Evolutionary conservation across 1,140 invertebrate genomes (phyloP).

Genomic region (Halictus rubicundus): DNA sequence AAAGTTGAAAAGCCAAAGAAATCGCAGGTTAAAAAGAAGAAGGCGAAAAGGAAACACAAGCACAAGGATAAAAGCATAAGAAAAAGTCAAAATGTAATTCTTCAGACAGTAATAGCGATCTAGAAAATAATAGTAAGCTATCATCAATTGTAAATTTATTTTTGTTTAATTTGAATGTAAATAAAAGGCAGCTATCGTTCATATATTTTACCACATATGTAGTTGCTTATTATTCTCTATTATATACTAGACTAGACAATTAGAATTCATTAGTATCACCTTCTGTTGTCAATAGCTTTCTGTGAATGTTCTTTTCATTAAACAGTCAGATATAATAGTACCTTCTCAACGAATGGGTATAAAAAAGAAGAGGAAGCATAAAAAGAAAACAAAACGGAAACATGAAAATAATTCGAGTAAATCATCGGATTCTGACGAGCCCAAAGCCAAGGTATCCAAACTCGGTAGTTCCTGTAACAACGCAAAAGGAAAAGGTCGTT

Average conservation of each 20-base stretch:
- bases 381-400: slow-evolving; percentile 81
- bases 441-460: slow-evolving; percentile 52
- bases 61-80: slow-evolving; percentile 82
- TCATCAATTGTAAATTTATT: neutral
- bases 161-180: no score
- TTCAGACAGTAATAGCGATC: slow-evolving; percentile 79
- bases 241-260: no score
- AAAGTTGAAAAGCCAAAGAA: slow-evolving; percentile 75
- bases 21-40: slow-evolving; percentile 74
- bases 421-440: slow-evolving; percentile 73
- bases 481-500: slow-evolving; percentile 57
- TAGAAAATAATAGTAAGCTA: slow-evolving; percentile 71
- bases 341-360: slow-evolving; percentile 57
- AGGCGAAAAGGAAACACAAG: slow-evolving; percentile 79
- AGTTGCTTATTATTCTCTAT: no score
- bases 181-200: no score
- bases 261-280: no score
- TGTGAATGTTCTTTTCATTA: neutral
- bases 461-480: neutral
- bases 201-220: no score
- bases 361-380: slow-evolving; percentile 82
- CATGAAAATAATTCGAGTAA: slow-evolving; percentile 75
- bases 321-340: slow-evolving; percentile 26
- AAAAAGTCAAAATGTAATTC: slow-evolving; percentile 80
- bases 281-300: no score